Percentiles rank a stretch among this genome's conserved stretches.
These are phyloP conservation scores for Volucella inflata DNA, from an alignment of 2,888 invertebrate species.

Conservation along the genomic window DNA sequence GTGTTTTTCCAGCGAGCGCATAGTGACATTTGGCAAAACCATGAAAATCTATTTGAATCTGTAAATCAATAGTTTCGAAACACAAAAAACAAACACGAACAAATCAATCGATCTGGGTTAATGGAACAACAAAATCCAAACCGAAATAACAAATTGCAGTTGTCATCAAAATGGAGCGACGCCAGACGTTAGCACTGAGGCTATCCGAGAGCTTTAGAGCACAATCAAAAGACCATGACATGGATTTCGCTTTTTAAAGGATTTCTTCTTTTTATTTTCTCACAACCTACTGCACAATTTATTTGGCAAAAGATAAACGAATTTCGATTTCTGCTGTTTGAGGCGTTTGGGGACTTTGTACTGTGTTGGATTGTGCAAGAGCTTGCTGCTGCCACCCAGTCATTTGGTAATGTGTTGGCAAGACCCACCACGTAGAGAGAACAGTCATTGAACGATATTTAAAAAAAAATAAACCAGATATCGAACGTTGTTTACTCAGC, in stretches of 20 bases:
- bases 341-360: neutral
- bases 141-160: constrained; percentile 35
- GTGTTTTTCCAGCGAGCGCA: neutral
- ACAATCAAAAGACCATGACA: constrained; percentile 61
- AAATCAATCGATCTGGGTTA: constrained; percentile 57
- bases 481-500: constrained; percentile 29
- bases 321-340: constrained; percentile 55
- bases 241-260: constrained; percentile 58
- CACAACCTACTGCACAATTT: constrained; percentile 21
- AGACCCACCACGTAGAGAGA: constrained; percentile 6
- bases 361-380: constrained; percentile 8
- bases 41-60: neutral
- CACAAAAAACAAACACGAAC: constrained; percentile 19
- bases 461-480: constrained; percentile 53
- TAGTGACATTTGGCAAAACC: constrained; percentile 8
- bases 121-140: constrained; percentile 45
- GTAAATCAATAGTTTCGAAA: constrained; percentile 14
- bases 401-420: constrained; percentile 34
- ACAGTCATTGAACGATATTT: constrained; percentile 63
- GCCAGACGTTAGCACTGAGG: constrained; percentile 5
- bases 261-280: constrained; percentile 32
- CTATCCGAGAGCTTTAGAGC: constrained; percentile 36
- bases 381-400: constrained; percentile 1
- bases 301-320: constrained; percentile 60
- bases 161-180: constrained; percentile 18